phyloP scores from a whole-genome alignment of 1,140 invertebrate species.

The Drosophila santomea region DNA sequence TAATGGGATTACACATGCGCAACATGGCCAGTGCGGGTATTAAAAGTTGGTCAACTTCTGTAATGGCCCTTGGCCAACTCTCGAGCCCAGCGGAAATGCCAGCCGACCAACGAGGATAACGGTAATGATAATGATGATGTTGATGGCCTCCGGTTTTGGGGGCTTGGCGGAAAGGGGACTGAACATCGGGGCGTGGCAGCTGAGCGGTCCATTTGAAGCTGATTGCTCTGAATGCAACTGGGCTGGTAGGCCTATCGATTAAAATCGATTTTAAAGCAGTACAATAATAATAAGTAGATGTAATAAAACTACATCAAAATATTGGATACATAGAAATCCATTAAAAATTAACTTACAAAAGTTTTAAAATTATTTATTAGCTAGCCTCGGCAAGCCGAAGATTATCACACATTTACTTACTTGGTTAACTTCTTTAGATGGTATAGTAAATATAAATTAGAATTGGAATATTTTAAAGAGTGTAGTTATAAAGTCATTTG shows the following conservation, averaged over 20 bases:
- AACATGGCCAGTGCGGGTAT: slow-evolving; percentile 70
- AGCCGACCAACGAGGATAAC: slow-evolving; percentile 36
- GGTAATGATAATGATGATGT: slow-evolving; percentile 53
- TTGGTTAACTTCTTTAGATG: too few species aligned
- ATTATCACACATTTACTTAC: too few species aligned
- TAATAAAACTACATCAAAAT: background rate
- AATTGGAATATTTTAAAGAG: too few species aligned
- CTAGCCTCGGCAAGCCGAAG: too few species aligned
- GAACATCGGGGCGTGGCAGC: background rate
- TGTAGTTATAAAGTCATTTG: too few species aligned
- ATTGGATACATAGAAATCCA: background rate
- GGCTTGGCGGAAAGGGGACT: background rate
- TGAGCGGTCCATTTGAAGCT: slow-evolving; percentile 40
- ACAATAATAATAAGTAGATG: background rate
- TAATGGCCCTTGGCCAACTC: slow-evolving; percentile 53
- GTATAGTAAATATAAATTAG: too few species aligned
- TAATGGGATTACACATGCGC: slow-evolving; percentile 84
- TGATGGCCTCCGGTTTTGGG: slow-evolving; percentile 42
- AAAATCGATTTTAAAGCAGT: slow-evolving; percentile 12
- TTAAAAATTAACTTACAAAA: too few species aligned
- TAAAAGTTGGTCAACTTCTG: slow-evolving; percentile 77
- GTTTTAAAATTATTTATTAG: too few species aligned
- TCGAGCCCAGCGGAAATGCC: slow-evolving; percentile 25
- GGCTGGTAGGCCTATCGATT: slow-evolving; percentile 20
- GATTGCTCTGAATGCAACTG: slow-evolving; percentile 50